Base-by-base conservation (phyloP, 2,797 vertebrate species). In the Telmatherina bonti region DNA sequence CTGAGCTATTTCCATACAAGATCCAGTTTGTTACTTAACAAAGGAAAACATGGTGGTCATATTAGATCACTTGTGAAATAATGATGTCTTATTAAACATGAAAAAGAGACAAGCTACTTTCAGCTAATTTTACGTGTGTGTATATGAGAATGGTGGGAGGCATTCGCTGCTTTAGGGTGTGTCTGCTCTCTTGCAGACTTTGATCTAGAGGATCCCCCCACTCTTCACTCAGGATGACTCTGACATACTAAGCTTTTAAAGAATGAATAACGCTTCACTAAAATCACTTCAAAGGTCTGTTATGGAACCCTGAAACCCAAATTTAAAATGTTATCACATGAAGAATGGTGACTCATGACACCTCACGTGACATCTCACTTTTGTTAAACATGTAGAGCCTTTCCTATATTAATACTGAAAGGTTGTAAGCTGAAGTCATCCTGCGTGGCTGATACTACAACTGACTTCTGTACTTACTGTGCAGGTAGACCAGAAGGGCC, bases 351-450 rank as follows among this genome's bases (percentile, higher is more conserved):
- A 67, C 55, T 77, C 52, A 11, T 64, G 78, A 82, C 67, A 43
- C 69, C 71, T 76, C 51, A 64, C 49, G 10, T 64, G 78, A 82
- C 67, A 43, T 70, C 71, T 76, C 51, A 64, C 74, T 70, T 84
- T 57, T 63, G 45, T 64, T 52, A 36, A 72, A 68, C 73, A 66
- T 79, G 74, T 67, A 33, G 78, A 70, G 49, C 33, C 59, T 45
- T 53, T 60, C 56, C 71, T 78, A 85, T 70, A 81, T 89, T 81
- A 89, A 91, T 88, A 84, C 66, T 88, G 85, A 68, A 89, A 64
- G 55, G 51, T 56, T 57, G 61, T 76, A 78, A 87, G 76, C 74
- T 65, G 70, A 68, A 70, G 64, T 63, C 33, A 49, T 80, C 54
- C 70, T 58, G 57, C 70, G 73, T 81, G 70, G 86, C 82, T 92